Base-by-base conservation (phyloP, 2,888 invertebrate species). In the Limenitis arthemis region DNA sequence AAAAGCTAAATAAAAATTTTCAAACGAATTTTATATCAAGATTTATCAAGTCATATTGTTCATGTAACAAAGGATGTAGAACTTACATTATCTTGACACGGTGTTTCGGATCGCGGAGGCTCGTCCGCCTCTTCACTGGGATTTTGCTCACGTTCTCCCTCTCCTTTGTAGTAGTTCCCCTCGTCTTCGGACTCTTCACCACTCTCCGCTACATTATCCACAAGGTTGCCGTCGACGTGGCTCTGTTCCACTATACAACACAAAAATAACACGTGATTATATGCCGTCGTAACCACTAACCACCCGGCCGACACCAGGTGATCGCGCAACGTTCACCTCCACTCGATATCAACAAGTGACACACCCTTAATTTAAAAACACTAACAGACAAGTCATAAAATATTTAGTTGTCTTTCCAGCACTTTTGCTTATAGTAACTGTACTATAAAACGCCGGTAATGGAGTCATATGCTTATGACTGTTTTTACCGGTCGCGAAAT, bases 171-270 rank as follows among this genome's bases (percentile, higher is more conserved):
- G 75, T 94, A 95, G 77, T 94, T 94, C 94, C 94, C 94, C 91
- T 94, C 95, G 90, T 94, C 94, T 82, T 94, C 94, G 63, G 93
- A 92, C 63, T 93, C 93, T 65, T 92, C 92, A 68, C 91, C 90
- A 68, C 90, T 92, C 78, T 92, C 92, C 71, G 88, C 91, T 90
- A 91, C 91, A 89, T 91, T 91, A 86, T 91, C 92, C 81, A 89
- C 87, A 75, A 89, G 70, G 64, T 74, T 77, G 65, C 80, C 85
- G 79, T 83, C 85, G 62, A 81, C 78, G 77, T 84, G 82, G 81
- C 79, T 73, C 62, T 76, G 73, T 64, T 79, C 84, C 75, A 83
- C 85, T 83, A 76, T 64, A 70, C 74, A 73, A 62, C 60, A 72
- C 66, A 66, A 69, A 62, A 70, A 67, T 69, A 70, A 66, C 60